Percentiles rank a stretch among this genome's conserved stretches.
These are phyloP conservation scores for Rosalia funebris DNA, from an alignment of 2,888 invertebrate species.

Conservation along the genomic window DNA sequence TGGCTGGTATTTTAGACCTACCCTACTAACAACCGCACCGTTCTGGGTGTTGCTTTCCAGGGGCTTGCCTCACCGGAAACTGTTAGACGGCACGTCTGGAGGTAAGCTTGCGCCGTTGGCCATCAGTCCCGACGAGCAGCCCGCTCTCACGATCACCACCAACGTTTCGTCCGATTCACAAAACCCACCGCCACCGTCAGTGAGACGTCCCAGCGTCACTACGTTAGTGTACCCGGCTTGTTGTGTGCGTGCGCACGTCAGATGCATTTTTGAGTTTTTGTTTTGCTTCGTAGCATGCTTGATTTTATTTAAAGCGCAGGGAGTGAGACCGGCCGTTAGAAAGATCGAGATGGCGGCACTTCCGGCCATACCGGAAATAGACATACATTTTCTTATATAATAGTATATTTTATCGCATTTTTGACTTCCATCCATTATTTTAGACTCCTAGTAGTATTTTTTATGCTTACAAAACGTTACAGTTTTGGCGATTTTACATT, in stretches of 20 bases:
- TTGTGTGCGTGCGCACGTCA: slow-evolving; percentile 25
- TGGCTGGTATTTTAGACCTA: no score
- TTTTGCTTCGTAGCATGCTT: no score
- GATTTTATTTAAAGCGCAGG: no score
- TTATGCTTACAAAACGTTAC: no score
- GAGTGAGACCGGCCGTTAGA: no score
- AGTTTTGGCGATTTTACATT: no score
- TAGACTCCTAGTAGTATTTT: no score
- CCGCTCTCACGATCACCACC: slow-evolving; percentile 48
- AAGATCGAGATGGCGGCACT: no score
- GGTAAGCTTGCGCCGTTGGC: slow-evolving; percentile 68
- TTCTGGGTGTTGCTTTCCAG: slow-evolving; percentile 60
- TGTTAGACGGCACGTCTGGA: slow-evolving; percentile 62
- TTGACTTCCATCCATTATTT: no score
- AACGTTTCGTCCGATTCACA: slow-evolving; percentile 48
- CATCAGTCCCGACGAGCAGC: slow-evolving; percentile 66
- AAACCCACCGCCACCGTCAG: slow-evolving; percentile 46
- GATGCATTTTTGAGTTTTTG: slow-evolving; percentile 23
- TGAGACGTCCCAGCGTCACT: slow-evolving; percentile 68
- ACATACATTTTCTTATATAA: no score
- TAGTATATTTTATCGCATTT: no score
- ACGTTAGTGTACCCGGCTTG: slow-evolving; percentile 64
- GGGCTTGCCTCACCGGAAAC: slow-evolving; percentile 67
- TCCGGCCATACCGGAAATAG: no score
- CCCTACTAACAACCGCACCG: background rate